A percentile compares a stretch with the other conserved stretches of the same genome.
These are phyloP conservation scores for Acanthococcus lagerstroemiae DNA, from an alignment of 2,888 invertebrate genomes.

Conservation along the genomic window DNA sequence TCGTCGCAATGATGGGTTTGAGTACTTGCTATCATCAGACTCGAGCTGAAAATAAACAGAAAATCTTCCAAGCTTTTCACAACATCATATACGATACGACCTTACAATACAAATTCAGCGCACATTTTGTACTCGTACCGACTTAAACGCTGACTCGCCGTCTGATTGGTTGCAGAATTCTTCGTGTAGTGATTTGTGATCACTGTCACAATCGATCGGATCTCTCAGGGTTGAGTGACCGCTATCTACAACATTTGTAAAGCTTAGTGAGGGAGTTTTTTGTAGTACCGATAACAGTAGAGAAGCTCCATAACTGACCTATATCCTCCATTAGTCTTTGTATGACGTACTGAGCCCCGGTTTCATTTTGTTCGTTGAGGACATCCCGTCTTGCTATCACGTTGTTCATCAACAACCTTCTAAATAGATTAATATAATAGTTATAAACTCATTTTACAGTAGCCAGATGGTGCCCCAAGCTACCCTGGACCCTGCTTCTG, in stretches of 20 bases:
- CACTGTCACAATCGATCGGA: conserved; percentile 38
- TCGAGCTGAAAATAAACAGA: conserved; percentile 6
- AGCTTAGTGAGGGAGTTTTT: not conserved
- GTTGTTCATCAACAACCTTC: no score
- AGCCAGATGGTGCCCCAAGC: no score
- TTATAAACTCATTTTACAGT: no score
- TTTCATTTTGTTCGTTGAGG: conserved; percentile 29
- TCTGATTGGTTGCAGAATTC: conserved; percentile 26
- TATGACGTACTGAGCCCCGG: conserved; percentile 36
- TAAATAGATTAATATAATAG: no score
- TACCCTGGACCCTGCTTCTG: no score
- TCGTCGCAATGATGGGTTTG: not conserved
- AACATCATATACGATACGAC: no score
- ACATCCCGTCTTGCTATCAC: no score
- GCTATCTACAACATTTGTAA: conserved; percentile 43
- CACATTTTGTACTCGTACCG: no score
- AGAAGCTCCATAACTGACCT: conserved; percentile 36
- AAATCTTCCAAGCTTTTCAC: no score
- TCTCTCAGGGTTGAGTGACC: conserved; percentile 44
- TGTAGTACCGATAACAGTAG: not conserved
- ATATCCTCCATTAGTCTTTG: conserved; percentile 39
- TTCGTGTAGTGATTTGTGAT: conserved; percentile 35
- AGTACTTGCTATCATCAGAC: conserved; percentile 16
- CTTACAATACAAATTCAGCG: no score
- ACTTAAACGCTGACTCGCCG: conserved; percentile 22